Percentiles rank a stretch among this genome's conserved stretches.
Evolutionary conservation across 2,888 invertebrate species (phyloP).

Genomic region (Eurytoma californica): DNA sequence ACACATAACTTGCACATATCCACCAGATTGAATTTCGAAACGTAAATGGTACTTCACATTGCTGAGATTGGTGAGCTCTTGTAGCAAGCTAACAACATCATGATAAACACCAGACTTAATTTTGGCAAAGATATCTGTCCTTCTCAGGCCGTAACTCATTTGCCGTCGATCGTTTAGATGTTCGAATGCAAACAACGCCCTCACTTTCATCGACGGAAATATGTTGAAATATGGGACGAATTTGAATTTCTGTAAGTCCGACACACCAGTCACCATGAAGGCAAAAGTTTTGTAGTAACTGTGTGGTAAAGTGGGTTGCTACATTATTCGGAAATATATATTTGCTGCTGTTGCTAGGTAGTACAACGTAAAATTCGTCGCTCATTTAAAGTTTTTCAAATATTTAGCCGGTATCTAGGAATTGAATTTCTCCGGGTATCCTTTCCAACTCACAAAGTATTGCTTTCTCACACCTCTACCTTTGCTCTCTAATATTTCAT

Average conservation of each 20-base stretch:
- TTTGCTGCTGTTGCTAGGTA: not conserved
- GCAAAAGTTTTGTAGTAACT: not conserved
- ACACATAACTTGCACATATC: not conserved
- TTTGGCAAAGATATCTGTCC: not conserved
- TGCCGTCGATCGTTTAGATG: too few species aligned
- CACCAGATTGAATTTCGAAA: not conserved
- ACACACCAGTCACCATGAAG: not conserved
- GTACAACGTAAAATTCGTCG: not conserved
- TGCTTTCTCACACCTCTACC: not conserved
- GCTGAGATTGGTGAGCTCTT: not conserved
- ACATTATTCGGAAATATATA: not conserved
- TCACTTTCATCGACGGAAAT: not conserved
- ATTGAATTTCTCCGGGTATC: constrained; percentile 46
- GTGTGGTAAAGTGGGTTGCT: not conserved
- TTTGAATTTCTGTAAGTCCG: not conserved
- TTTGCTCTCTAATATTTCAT: not conserved
- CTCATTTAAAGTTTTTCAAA: constrained; percentile 26
- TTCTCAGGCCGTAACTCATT: not conserved
- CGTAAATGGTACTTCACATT: not conserved
- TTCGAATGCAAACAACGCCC: too few species aligned
- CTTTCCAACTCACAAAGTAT: constrained; percentile 60
- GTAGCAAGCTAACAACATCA: not conserved
- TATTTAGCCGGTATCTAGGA: not conserved
- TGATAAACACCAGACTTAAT: not conserved
- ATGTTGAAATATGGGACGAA: not conserved